Base-by-base conservation (phyloP, 1,140 invertebrate species). In the Camponotus floridanus region DNA sequence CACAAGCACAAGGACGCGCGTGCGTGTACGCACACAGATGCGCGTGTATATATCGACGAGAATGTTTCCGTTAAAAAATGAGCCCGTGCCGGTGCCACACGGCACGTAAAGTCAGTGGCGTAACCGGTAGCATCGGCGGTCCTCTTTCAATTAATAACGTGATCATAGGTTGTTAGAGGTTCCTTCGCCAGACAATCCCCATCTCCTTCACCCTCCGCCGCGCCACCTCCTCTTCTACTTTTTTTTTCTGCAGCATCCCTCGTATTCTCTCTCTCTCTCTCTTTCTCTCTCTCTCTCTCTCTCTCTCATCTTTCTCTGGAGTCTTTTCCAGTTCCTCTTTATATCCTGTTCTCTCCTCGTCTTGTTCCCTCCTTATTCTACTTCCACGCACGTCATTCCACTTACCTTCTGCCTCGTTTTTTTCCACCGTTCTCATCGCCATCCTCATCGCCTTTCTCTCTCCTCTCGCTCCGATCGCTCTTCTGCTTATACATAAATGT, bases 131-230 rank as follows among this genome's bases (percentile, higher is more conserved):
- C 94, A 92, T 92, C 90, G 92, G 91, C 90, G 91, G 93, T 91
- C 93, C 91, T 94, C 94, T 93, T 94, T 94, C 93, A 94, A 94
- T 94, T 94, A 94, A 94, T 94, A 94, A 94, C 93, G 93, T 94
- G 93, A 94, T 94, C 94, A 94, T 94, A 94, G 94, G 94, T 93
- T 94, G 92, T 92, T 93, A 89, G 88, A 90, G 86, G 90, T 89
- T 89, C 85, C 91, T 89, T 91, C 88, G 92, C 74, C 92, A 88
- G 91, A 89, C 92, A 90, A 88, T 91, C 89, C 87, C 88, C 79
- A 88, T 85, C 84, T 83, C 81, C 55, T 70, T 68, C 62, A 76
- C 62, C 61, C 68, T 64, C 45, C 36, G 8, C 6, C 21, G 18
- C 18, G 76, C 26, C 59, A 21, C 74, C 36, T 79, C 55, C 64